Conservation (phyloP, 2,797 vertebrate genomes). For the Nothura maculosa region DNA sequence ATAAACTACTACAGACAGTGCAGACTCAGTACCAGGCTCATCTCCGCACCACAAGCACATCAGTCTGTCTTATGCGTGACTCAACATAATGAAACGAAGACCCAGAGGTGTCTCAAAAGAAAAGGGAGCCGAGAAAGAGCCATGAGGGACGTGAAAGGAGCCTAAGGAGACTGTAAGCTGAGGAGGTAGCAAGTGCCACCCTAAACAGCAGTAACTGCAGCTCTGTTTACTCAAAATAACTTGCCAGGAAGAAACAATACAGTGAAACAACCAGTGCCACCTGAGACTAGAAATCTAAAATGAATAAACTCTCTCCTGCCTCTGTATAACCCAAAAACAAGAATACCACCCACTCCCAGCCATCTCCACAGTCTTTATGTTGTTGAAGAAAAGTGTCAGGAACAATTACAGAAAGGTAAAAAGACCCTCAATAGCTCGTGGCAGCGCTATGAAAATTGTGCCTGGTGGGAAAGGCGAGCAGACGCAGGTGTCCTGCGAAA, state of each 20-base stretch:
- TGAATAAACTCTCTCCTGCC: conserved; percentile 42
- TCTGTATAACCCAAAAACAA: conserved; percentile 41
- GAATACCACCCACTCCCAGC: conserved; percentile 54
- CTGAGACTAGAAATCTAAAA: conserved; percentile 51
- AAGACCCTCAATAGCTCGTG: conserved; percentile 58
- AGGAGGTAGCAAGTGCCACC: conserved; percentile 46
- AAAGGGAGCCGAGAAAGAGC: conserved; percentile 68
- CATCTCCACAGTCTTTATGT: conserved; percentile 41
- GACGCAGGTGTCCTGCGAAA: rapidly evolving
- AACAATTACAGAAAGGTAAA: conserved; percentile 57
- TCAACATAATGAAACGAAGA: conserved; percentile 80
- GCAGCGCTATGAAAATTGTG: conserved; percentile 56
- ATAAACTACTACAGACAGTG: conserved; percentile 82
- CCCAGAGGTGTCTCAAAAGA: conserved; percentile 74
- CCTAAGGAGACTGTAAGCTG: conserved; percentile 41
- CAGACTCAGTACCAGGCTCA: conserved; percentile 76
- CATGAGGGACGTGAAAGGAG: conserved; percentile 72
- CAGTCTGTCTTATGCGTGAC: conserved; percentile 73
- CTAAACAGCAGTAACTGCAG: conserved; percentile 47
- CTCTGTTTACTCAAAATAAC: conserved; percentile 71
- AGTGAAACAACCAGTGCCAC: conserved; percentile 31
- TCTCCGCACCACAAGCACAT: conserved; percentile 62
- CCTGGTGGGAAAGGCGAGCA: conserved; percentile 44
- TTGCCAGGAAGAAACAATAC: conserved; percentile 55
- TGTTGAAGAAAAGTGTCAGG: conserved; percentile 55